Percentiles rank a stretch among this genome's conserved stretches.
Evolutionary conservation across 2,797 vertebrate species (phyloP).

Genomic region (Hydrocynus forskahlii): DNA sequence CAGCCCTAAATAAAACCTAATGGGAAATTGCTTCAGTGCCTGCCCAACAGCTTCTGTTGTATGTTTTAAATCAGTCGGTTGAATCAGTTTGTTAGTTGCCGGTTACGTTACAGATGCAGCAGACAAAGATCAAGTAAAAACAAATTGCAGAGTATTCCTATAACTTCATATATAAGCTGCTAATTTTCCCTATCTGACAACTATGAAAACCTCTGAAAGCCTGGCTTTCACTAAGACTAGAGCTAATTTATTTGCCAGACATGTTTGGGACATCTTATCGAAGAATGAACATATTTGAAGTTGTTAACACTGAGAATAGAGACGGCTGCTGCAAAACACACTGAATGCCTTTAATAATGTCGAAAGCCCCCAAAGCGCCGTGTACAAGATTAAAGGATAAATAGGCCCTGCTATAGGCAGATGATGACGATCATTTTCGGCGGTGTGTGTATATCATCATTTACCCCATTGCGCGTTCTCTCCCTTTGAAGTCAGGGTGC

Average conservation of each 20-base stretch:
- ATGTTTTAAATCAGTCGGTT: not conserved
- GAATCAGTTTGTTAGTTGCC: not conserved
- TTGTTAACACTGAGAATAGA: slow-evolving; percentile 3
- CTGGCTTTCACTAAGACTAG: not conserved
- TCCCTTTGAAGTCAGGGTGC: slow-evolving; percentile 42
- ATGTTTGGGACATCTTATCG: not conserved
- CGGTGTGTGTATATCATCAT: slow-evolving; percentile 37
- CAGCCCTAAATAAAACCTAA: not conserved
- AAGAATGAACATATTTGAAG: not conserved
- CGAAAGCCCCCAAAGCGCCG: not conserved
- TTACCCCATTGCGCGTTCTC: slow-evolving; percentile 17
- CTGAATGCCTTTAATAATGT: slow-evolving; percentile 41
- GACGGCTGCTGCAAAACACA: not conserved
- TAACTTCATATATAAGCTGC: not conserved
- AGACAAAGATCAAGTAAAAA: not conserved
- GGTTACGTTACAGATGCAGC: not conserved
- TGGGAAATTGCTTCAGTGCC: not conserved
- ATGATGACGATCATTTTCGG: slow-evolving; percentile 34
- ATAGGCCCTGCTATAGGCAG: slow-evolving; percentile 30
- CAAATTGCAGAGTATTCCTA: not conserved
- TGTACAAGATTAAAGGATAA: slow-evolving; percentile 53
- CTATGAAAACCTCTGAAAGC: not conserved
- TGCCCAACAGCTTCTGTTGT: not conserved
- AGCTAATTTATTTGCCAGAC: not conserved
- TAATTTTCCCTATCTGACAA: not conserved